Evolutionary conservation across 2,888 invertebrate genomes (phyloP).

Genomic region (Xanthorhoe designata): DNA sequence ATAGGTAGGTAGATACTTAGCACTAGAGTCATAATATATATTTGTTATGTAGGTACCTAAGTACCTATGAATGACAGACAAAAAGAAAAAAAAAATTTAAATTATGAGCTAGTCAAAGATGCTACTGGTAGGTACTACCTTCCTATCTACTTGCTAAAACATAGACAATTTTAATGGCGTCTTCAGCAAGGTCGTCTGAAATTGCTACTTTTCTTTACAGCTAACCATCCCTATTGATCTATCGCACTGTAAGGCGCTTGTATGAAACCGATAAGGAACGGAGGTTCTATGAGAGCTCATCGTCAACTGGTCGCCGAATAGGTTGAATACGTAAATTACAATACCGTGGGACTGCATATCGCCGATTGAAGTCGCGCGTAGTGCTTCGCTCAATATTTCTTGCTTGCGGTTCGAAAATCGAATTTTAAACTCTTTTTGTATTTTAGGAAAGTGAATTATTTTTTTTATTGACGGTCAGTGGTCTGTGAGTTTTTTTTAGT

Average conservation of each 20-base stretch:
- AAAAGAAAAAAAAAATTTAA: too few species aligned
- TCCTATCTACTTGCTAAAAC: too few species aligned
- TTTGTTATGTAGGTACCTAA: too few species aligned
- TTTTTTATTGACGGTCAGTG: constrained; percentile 39
- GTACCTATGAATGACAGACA: too few species aligned
- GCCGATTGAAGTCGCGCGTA: constrained; percentile 69
- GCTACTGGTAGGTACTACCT: too few species aligned
- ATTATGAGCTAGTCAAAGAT: too few species aligned
- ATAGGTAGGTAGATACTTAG: background rate
- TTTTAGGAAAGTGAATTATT: constrained; percentile 39
- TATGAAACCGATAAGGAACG: constrained; percentile 29
- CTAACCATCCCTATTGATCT: constrained; percentile 31
- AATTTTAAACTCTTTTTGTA: constrained; percentile 37
- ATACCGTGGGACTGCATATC: constrained; percentile 63
- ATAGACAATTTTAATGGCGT: background rate
- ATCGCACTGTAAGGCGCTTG: constrained; percentile 19
- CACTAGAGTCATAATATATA: too few species aligned
- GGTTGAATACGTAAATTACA: constrained; percentile 63
- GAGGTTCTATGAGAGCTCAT: constrained; percentile 46
- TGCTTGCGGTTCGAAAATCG: constrained; percentile 49
- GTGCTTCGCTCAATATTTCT: constrained; percentile 45
- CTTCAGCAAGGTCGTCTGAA: constrained; percentile 50
- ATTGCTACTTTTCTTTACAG: constrained; percentile 41
- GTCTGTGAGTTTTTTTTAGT: constrained; percentile 17
- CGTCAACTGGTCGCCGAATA: constrained; percentile 53